phyloP scores from a whole-genome alignment of 2,113 vertebrate species.

The Percopsis transmontana region DNA sequence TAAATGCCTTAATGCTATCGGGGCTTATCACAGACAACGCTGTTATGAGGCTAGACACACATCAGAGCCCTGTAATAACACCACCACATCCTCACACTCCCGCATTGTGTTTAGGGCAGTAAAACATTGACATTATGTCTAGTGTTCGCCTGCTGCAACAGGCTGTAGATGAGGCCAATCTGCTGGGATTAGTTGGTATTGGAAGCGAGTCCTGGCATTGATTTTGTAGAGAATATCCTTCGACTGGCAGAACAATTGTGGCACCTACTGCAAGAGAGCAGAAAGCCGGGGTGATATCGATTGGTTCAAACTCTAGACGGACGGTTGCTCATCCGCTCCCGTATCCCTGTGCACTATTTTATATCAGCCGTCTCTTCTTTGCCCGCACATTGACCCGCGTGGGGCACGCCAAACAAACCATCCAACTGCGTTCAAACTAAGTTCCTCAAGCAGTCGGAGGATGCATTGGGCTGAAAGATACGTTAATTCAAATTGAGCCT shows the following conservation, averaged over 20 bases:
- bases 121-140: not conserved
- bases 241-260: too few species aligned
- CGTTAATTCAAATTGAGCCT: slow-evolving; percentile 46
- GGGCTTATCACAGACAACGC: not conserved
- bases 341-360: not conserved
- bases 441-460: slow-evolving; percentile 6
- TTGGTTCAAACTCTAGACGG: not conserved
- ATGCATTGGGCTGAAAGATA: slow-evolving; percentile 35
- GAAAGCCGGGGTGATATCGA: not conserved
- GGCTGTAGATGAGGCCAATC: not conserved
- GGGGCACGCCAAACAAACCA: not conserved
- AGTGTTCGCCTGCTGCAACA: not conserved
- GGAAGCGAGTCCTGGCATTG: not conserved
- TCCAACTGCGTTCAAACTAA: not conserved
- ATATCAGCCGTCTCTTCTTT: not conserved
- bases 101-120: not conserved
- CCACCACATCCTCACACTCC: not conserved
- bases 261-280: too few species aligned
- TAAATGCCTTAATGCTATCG: not conserved
- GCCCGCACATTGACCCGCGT: too few species aligned
- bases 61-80: not conserved
- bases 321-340: not conserved
- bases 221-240: not conserved
- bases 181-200: not conserved
- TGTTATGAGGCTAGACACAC: not conserved